Base-by-base conservation (phyloP, 1,140 invertebrate genomes). In the Reticulitermes speratus region DNA sequence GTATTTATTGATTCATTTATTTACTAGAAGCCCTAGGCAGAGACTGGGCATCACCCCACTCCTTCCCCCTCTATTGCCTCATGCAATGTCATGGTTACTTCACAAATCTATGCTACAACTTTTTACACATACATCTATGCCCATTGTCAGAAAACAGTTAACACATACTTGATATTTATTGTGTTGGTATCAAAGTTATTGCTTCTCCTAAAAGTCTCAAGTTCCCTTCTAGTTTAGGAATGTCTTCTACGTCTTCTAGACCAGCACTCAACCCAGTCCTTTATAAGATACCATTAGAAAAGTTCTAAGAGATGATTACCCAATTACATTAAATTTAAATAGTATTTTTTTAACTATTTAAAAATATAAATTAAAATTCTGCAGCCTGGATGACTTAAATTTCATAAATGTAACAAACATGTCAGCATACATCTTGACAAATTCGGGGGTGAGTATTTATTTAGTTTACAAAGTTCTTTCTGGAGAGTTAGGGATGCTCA, bases 21-120 rank as follows among this genome's bases (percentile, higher is more conserved):
- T 85, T 84, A 87, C 86, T 86, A 86, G 44, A 83, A 87, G 87
- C 85, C 87, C 87, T 87, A 84, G 88, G 65, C 87, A 87, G 86
- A 87, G 82, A 59, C 11, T 84, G 82, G 83, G 55, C 32, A 69
- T 87, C 84, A 83, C 85, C 52, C 75, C 88, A 44, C 81, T 84
- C 45, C 85, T 75, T 45, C 81, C 75, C 85, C 85, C 23, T 82
- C 88, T 87, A 86, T 83, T 38, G n/a, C 45, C 81, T 85, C 8
- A 82, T 69, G 48, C 85, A 85, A 87, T 82, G n/a, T 48, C 52
- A 44, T 82, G 45, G 48, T 82, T 86, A 82, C 52, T 82, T 59
- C 7, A 38, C 75, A 59, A 59, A n/a, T 55, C 55, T 48, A 85
- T 44, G 23, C 38, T 85, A 52, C 55, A 85, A 23, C 21, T 48